These are phyloP conservation scores for Pyrgus malvae DNA, from an alignment of 2,888 invertebrate genomes.

Conservation along the genomic window DNA sequence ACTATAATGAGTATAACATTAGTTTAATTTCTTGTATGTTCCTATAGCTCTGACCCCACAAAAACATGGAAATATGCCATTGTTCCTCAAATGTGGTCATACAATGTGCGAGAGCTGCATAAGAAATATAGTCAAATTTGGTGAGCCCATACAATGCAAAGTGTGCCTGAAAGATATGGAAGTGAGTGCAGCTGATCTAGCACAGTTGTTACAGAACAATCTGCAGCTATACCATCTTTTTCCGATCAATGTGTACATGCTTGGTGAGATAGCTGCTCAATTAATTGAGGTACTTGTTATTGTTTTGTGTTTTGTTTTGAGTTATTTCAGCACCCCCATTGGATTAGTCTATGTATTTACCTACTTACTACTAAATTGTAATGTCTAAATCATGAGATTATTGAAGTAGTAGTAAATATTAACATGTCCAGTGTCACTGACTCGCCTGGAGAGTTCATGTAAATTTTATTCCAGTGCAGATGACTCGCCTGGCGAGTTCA, in stretches of 20 bases:
- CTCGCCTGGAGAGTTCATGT: too few relatives aligned
- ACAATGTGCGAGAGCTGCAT: conserved; percentile 85
- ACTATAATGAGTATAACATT: too few relatives aligned
- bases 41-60: conserved; percentile 44
- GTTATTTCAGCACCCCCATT: too few relatives aligned
- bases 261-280: conserved; percentile 61
- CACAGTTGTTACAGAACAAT: conserved; percentile 45
- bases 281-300: conserved; percentile 46
- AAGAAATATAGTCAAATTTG: conserved; percentile 53
- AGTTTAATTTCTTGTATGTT: too few relatives aligned
- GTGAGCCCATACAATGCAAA: conserved; percentile 72
- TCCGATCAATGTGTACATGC: conserved; percentile 60
- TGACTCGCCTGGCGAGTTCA: too few relatives aligned
- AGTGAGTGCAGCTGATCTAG: conserved; percentile 41
- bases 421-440: too few relatives aligned
- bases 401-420: too few relatives aligned
- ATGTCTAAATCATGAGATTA: too few relatives aligned
- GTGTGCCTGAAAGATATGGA: conserved; percentile 65
- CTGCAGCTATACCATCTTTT: conserved; percentile 52
- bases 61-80: conserved; percentile 68
- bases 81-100: conserved; percentile 85
- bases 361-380: too few relatives aligned
- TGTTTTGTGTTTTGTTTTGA: background rate
- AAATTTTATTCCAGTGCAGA: too few relatives aligned
- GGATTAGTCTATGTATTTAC: too few relatives aligned